Conservation (phyloP, 2,888 invertebrate genomes). For the Oasisia sp. region DNA sequence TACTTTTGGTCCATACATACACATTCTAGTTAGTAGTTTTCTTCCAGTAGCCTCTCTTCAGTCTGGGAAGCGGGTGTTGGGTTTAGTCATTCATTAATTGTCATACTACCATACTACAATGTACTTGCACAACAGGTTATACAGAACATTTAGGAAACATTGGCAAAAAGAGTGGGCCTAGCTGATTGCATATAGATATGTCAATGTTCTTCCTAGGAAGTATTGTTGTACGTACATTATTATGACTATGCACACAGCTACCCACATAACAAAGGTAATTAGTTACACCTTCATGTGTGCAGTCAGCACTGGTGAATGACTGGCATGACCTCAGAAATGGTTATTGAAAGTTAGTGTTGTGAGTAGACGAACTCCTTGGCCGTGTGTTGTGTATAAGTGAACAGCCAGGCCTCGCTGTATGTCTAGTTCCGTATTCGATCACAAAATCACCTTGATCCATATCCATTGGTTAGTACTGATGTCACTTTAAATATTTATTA, state of each 20-base stretch:
- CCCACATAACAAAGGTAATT: neutral
- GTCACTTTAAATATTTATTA: slow-evolving; percentile 10
- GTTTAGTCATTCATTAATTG: no score
- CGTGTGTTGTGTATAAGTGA: neutral
- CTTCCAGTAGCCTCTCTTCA: neutral
- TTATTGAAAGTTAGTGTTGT: neutral
- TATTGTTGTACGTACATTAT: no score
- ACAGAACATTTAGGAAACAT: no score
- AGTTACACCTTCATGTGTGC: neutral
- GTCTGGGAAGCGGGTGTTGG: neutral
- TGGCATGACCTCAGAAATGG: neutral
- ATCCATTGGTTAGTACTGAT: neutral
- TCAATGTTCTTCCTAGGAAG: no score
- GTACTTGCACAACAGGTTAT: no score
- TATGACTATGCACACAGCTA: neutral
- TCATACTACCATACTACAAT: no score
- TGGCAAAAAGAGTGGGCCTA: no score
- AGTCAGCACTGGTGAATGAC: neutral
- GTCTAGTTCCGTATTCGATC: neutral
- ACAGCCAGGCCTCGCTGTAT: neutral
- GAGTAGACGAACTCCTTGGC: neutral
- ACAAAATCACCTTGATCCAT: neutral
- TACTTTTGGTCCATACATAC: neutral
- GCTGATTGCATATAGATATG: no score
- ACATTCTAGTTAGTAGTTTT: neutral